Conservation (phyloP, 2,113 vertebrate species). For the Mustelus asterias region DNA sequence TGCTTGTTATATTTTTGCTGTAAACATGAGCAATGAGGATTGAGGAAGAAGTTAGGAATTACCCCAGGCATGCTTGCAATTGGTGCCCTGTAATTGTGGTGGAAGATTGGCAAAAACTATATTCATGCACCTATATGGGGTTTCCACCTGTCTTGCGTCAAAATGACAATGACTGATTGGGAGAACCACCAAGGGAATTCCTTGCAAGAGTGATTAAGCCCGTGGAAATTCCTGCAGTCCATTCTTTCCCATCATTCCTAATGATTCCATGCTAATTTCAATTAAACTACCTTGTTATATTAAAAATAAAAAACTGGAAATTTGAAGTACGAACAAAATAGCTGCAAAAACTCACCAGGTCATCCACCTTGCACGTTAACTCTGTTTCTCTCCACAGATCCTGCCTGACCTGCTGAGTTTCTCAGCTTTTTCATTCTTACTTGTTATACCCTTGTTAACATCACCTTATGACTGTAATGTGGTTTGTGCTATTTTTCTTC, state of each 20-base stretch:
- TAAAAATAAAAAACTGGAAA: too few relatives aligned
- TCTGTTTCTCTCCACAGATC: too few relatives aligned
- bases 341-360: too few relatives aligned
- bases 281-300: background rate
- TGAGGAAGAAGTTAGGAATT: background rate
- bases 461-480: background rate
- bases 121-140: background rate
- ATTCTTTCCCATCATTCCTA: background rate
- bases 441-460: background rate
- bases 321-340: too few relatives aligned
- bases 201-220: background rate
- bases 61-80: background rate
- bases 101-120: background rate
- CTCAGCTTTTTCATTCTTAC: too few relatives aligned
- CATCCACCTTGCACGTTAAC: too few relatives aligned
- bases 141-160: background rate
- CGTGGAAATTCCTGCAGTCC: background rate
- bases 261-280: background rate
- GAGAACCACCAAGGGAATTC: background rate
- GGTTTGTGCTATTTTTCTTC: constrained; percentile 41
- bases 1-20: background rate
- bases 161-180: background rate
- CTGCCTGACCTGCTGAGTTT: too few relatives aligned
- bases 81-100: background rate
- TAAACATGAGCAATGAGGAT: background rate